Percentiles rank a stretch among this genome's conserved stretches.
Conservation (phyloP, 2,113 vertebrate species). For the Colaptes auratus region DNA sequence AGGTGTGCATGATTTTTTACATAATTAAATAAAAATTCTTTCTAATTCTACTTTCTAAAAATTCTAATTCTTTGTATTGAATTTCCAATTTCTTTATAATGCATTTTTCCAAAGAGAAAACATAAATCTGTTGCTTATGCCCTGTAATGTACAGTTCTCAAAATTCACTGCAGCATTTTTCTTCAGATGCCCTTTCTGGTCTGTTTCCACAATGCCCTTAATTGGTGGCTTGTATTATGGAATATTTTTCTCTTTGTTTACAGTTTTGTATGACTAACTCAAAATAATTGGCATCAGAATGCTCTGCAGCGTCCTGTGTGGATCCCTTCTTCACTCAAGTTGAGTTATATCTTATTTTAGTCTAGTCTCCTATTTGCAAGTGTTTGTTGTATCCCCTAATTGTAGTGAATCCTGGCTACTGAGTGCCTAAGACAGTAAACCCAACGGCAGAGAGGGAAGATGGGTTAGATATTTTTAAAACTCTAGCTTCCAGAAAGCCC, state of each 20-base stretch:
- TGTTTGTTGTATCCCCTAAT: not conserved
- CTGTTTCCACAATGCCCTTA: conserved; percentile 9
- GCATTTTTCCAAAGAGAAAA: not conserved
- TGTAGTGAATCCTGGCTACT: not conserved
- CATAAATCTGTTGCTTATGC: conserved; percentile 13
- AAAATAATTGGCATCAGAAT: conserved; percentile 12
- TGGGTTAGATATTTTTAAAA: conserved; percentile 15
- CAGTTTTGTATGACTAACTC: conserved; percentile 24
- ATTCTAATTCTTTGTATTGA: not conserved
- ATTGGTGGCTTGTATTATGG: conserved; percentile 17
- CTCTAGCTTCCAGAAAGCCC: not conserved
- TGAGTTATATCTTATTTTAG: not conserved
- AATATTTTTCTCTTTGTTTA: conserved; percentile 10
- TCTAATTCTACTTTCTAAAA: too few relatives aligned
- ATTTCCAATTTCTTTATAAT: not conserved
- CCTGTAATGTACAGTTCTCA: not conserved
- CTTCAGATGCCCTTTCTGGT: not conserved
- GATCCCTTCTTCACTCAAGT: not conserved
- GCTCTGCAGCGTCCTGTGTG: not conserved
- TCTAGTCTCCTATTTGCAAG: not conserved
- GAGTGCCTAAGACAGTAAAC: not conserved
- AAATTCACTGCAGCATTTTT: conserved; percentile 17
- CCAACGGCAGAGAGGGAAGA: not conserved
- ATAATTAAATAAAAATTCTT: not conserved
- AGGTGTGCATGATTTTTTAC: not conserved